phyloP scores from a whole-genome alignment of 2,113 vertebrate species.

The Myiagra hebetior region DNA sequence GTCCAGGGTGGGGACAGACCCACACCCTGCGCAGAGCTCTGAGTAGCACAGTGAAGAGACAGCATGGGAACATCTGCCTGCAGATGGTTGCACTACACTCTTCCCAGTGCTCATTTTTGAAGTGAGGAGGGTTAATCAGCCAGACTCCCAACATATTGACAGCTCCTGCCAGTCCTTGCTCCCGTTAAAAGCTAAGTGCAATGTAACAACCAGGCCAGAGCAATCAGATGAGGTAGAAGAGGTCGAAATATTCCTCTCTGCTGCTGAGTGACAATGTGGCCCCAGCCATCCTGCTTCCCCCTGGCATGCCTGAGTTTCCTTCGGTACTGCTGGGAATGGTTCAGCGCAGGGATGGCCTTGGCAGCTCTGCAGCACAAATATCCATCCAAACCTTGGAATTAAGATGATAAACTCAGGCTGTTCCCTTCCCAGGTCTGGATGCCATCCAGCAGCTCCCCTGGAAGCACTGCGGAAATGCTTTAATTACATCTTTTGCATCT shows the following conservation, averaged over 20 bases:
- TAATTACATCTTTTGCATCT: slow-evolving; percentile 6
- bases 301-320: neutral
- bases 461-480: neutral
- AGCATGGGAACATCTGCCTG: neutral
- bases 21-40: rapidly evolving
- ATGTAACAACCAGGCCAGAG: neutral
- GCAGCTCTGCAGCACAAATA: neutral
- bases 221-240: neutral
- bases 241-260: neutral
- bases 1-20: neutral
- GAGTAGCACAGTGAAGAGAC: neutral
- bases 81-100: neutral
- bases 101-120: neutral
- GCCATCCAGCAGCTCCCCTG: neutral
- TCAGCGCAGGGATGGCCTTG: neutral
- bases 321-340: rapidly evolving
- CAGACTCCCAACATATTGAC: rapidly evolving
- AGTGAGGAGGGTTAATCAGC: neutral
- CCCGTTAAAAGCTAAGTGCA: rapidly evolving
- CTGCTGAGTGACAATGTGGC: rapidly evolving
- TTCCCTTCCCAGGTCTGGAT: neutral
- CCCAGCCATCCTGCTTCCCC: neutral
- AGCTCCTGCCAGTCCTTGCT: neutral
- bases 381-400: neutral
- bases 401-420: neutral